A percentile compares a stretch with the other conserved stretches of the same genome.
phyloP scores from a whole-genome alignment of 1,140 invertebrate species.

The Drosophila lacertosa region DNA sequence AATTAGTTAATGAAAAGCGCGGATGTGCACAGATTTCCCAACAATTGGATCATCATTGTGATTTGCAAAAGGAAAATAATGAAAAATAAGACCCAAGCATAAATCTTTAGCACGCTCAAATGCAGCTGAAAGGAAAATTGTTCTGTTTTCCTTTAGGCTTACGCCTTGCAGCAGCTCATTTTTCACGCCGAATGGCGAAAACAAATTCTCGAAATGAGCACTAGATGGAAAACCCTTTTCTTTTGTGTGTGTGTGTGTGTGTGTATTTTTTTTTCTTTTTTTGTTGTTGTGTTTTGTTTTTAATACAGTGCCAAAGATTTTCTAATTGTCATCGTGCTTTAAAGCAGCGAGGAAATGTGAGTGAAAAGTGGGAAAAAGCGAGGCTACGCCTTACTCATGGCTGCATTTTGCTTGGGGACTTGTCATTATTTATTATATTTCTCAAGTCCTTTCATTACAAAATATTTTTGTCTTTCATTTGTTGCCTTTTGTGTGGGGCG shows the following conservation, averaged over 20 bases:
- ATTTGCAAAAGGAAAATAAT: conserved; percentile 4
- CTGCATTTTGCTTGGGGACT: conserved; percentile 49
- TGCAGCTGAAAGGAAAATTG: conserved; percentile 38
- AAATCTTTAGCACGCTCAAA: conserved; percentile 41
- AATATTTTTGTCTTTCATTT: conserved; percentile 76
- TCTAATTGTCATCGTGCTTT: conserved; percentile 53
- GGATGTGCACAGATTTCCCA: conserved; percentile 8
- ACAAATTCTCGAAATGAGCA: conserved; percentile 41
- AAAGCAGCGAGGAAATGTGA: conserved; percentile 19
- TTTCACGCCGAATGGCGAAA: conserved; percentile 29
- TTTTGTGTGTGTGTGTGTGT: too few relatives aligned
- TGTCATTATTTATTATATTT: conserved; percentile 82
- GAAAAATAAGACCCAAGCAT: conserved; percentile 34
- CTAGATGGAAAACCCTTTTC: conserved; percentile 32
- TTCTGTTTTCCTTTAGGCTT: conserved; percentile 12
- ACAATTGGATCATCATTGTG: conserved; percentile 26
- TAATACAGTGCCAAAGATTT: conserved; percentile 34
- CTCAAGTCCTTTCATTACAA: conserved; percentile 79
- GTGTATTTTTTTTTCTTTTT: too few relatives aligned
- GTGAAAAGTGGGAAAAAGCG: neutral
- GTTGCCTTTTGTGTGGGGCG: conserved; percentile 54
- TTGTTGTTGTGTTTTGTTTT: too few relatives aligned
- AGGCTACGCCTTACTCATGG: conserved; percentile 25
- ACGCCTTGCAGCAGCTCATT: conserved; percentile 33
- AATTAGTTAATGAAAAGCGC: conserved; percentile 37